Evolutionary conservation across 2,888 invertebrate genomes (phyloP).

Genomic region (Hermodice carunculata): DNA sequence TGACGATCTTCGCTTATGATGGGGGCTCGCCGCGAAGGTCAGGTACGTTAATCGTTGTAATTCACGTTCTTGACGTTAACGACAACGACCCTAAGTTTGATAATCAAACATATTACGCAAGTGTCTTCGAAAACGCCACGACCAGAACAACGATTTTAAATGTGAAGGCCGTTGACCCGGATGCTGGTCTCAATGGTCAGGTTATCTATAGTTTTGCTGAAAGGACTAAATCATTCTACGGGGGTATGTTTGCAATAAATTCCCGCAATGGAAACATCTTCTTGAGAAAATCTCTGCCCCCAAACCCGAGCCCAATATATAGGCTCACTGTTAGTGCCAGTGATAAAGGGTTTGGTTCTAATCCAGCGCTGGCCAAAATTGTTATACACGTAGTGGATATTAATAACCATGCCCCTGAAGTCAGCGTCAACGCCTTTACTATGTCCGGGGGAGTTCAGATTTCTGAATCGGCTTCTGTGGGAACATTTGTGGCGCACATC

Average conservation of each 20-base stretch:
- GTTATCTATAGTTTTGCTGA: conserved; percentile 1
- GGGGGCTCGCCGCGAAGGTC: conserved; percentile 1
- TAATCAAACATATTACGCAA: conserved; percentile 1
- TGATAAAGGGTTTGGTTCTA: conserved; percentile 9
- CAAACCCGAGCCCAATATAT: conserved; percentile 1
- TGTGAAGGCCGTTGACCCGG: conserved; percentile 5
- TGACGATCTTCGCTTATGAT: conserved; percentile 4
- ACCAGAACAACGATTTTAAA: not conserved
- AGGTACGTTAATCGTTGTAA: conserved; percentile 6
- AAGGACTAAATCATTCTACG: not conserved
- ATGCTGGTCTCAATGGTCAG: conserved; percentile 5
- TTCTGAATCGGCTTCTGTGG: conserved; percentile 5
- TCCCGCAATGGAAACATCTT: not conserved
- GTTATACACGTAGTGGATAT: conserved; percentile 14
- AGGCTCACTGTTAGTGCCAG: not conserved
- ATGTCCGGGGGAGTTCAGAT: conserved; percentile 9
- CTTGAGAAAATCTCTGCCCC: not conserved
- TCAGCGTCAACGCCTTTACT: conserved; percentile 17
- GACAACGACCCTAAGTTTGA: conserved; percentile 11
- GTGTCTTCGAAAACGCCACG: not conserved
- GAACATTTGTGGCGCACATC: conserved; percentile 17
- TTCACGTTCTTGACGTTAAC: conserved; percentile 8
- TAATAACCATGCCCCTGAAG: conserved; percentile 14
- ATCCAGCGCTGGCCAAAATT: conserved; percentile 9
- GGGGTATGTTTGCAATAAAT: conserved; percentile 2